phyloP scores from a whole-genome alignment of 1,140 invertebrate genomes.

The Apolygus lucorum region DNA sequence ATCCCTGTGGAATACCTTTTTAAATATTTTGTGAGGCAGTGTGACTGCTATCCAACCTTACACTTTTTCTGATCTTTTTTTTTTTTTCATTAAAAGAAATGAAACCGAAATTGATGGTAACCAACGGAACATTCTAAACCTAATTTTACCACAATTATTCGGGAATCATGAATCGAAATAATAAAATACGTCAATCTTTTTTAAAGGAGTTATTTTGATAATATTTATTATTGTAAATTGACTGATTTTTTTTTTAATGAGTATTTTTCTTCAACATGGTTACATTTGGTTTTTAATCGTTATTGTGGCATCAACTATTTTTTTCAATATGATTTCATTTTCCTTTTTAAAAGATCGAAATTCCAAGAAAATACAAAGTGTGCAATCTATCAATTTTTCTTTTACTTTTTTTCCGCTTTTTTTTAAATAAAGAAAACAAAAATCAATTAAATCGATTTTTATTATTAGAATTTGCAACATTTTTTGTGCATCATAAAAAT shows the following conservation, averaged over 20 bases:
- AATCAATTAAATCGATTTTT: neutral
- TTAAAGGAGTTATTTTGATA: neutral
- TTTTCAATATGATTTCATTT: no score
- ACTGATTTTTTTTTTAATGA: slow-evolving; percentile 7
- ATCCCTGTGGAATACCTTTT: neutral
- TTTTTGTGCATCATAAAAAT: slow-evolving; percentile 26
- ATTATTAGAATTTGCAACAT: neutral
- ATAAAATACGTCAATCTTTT: neutral
- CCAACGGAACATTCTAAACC: no score
- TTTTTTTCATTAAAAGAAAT: neutral
- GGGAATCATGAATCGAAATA: neutral
- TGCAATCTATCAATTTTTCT: neutral
- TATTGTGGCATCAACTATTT: neutral
- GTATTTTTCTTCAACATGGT: slow-evolving; percentile 2
- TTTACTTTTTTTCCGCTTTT: neutral
- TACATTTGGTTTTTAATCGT: slow-evolving; percentile 2
- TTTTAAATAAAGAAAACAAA: neutral
- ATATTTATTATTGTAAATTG: slow-evolving; percentile 5
- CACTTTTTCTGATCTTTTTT: neutral
- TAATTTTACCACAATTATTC: neutral
- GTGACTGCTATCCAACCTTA: slow-evolving; percentile 11
- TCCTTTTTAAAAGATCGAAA: neutral
- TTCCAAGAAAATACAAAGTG: neutral
- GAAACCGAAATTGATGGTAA: neutral
- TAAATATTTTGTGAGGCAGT: slow-evolving; percentile 12